Base-by-base conservation (phyloP, 2,113 vertebrate species). In the Setophaga coronata region DNA sequence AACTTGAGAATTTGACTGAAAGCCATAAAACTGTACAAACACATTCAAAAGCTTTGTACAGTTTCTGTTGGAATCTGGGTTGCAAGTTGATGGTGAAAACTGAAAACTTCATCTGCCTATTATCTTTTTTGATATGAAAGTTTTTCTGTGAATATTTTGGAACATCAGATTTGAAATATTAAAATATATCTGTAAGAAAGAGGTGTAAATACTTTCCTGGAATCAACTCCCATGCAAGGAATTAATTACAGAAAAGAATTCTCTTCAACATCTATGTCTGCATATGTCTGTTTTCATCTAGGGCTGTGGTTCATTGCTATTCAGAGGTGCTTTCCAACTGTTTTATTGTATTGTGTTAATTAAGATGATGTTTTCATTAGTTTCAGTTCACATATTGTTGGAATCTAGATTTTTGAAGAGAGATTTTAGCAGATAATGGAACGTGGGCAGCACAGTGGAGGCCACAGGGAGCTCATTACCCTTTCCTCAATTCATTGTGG, bases 381-480 rank as follows among this genome's bases (percentile, higher is more conserved):
- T 83, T 95, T 96, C 94, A 95, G 71, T 87, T 89, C 90, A 92
- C 70, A 82, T 89, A 93, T 67, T 93, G 84, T 85, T 96, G 93
- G 89, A 91, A 91, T 88, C 74, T 71, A 88, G 67, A 71, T 88
- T 80, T 93, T 72, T 83, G 69, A 87, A 90, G 76, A 73, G 71
- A 54, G 36, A 71, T 93, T 96, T 96, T 73, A 92, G 86, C 61
- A 92, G 88, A 84, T 93, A 96, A 94, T 90, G 76, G 91, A 90
- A 96, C 0, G 14, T 96, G 89, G 93, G 95, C 79, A 94, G 93
- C 58, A 57, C 2, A 3, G 25, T 73, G 79, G 74, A 70, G 88
- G 90, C 97, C 95, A 93, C 71, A 82, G 96, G 93, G 95, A 97
- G 61, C 93, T 97, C 90, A 96, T 97, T 97, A 97, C 77, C 74